Base-by-base conservation (phyloP, 2,888 invertebrate species). In the Gibbula magus region DNA sequence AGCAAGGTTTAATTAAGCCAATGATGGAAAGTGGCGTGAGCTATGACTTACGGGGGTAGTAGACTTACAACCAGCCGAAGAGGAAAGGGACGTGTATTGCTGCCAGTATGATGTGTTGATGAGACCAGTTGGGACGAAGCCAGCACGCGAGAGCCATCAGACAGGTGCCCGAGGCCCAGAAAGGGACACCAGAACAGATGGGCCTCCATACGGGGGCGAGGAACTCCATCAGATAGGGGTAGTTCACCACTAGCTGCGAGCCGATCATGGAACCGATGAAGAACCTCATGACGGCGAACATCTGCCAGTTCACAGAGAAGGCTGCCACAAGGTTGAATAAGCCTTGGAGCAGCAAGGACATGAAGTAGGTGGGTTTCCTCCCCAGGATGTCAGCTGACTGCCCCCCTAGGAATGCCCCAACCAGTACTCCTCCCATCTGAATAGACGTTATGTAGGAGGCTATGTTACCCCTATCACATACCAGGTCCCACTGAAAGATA, bases 351-450 rank as follows among this genome's bases (percentile, higher is more conserved):
- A 82, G 52, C 0, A 84, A 29, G 0, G 84, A 83, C 1, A 84
- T 13, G 61, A 81, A 85, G 74, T 81, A 84, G 0, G 85, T 85
- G 1, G 85, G 85, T 73, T 86, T 87, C 22, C 88, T 84, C 16
- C 88, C 87, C 66, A 87, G 78, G 18, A 80, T 18, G 35, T 86
- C 86, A 0, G 81, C 85, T 1, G 84, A 54, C 20, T 86, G 85
- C 52, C 88, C 88, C 16, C 83, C 81, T 13, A 83, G 51, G 22
- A 86, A 83, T 22, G 86, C 85, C 0, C 88, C 87, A 16, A 85
- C 54, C 53, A 87, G 79, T 1, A 88, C 84, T 0, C 88, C 88
- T 1, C 80, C 81, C 88, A 88, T 88, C 77, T 88, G 88, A 29
- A 87, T 82, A 1, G 85, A 85, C 29, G 86, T 86, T n/a, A 86